Evolutionary conservation across 2,888 invertebrate species (phyloP).

Genomic region (Hedya salicella): DNA sequence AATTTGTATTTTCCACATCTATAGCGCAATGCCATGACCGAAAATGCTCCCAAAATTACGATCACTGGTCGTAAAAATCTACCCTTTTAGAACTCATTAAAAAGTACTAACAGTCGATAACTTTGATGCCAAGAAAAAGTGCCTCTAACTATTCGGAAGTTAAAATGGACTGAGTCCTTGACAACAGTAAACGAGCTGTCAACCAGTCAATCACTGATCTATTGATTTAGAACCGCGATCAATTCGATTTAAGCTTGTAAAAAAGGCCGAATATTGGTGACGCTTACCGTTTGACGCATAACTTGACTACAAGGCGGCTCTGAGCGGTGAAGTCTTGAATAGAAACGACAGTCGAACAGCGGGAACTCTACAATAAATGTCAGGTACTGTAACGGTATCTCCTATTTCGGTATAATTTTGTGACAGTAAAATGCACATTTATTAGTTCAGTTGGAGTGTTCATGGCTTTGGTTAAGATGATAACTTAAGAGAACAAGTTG

Average conservation of each 20-base stretch:
- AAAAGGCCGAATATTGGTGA: slow-evolving; percentile 26
- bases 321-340: slow-evolving; percentile 33
- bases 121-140: too few relatives aligned
- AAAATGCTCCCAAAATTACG: too few relatives aligned
- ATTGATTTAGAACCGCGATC: slow-evolving; percentile 28
- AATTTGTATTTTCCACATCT: too few relatives aligned
- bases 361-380: slow-evolving; percentile 28
- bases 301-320: background rate
- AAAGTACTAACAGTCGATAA: too few relatives aligned
- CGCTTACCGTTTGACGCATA: slow-evolving; percentile 6
- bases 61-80: too few relatives aligned
- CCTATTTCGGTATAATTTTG: slow-evolving; percentile 12
- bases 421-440: slow-evolving; percentile 19
- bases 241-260: slow-evolving; percentile 17
- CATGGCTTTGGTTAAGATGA: background rate
- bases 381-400: slow-evolving; percentile 18
- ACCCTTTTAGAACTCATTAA: too few relatives aligned
- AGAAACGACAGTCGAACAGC: slow-evolving; percentile 30
- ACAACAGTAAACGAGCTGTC: slow-evolving; percentile 5
- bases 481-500: background rate
- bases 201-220: slow-evolving; percentile 9
- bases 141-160: background rate
- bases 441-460: slow-evolving; percentile 11
- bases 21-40: too few relatives aligned
- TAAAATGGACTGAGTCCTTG: slow-evolving; percentile 5